Evolutionary conservation across 2,113 vertebrate genomes (phyloP), one percentile per base, ranked within the genome.

Genomic region (Heliornis fulica): DNA sequence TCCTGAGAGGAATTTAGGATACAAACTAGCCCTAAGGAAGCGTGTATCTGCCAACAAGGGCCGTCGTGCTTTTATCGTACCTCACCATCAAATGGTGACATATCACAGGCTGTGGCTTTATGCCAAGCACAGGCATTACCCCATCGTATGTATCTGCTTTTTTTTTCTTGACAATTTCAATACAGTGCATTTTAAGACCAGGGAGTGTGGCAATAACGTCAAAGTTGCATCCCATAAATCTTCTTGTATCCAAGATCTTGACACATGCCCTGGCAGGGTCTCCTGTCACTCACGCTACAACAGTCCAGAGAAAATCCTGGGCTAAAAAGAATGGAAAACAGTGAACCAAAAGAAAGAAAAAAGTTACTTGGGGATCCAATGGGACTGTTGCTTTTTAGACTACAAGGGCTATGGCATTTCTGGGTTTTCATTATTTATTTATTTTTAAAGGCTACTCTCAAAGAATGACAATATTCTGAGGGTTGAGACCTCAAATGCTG

Each of bases 81-180:
- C 53, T 1, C 1, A 11, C 10, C 59, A 11, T 6, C 9, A 1
- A 2, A 10, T 28, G 45, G 12, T 10, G 89, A 61, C 48, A 46
- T 18, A 2, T 32, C 1, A 14, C 0, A 32, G 2, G 1, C 29
- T 34, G 6, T 0, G 28, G 65, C 31, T 22, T 46, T 2, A 7
- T 2, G 43, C 6, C 3, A 22, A 29, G 16, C 48, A 5, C 74
- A 76, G 81, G 48, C 63, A 48, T 17, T 3, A 9, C 34, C 72
- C 79, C 64, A 11, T 3, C n/a, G 1, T 0, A 12, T 9, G n/a
- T 0, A n/a, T n/a, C n/a, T n/a, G 51, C 40, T 70, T 61, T 16
- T n/a, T 36, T 75, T 31, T 36, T 81, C n/a, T 65, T 46, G 72
- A 80, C 63, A 5, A 69, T n/a, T 71, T 34, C 40, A 36, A 8